Evolutionary conservation across 2,888 invertebrate genomes (phyloP).

Genomic region (Daptonema setosum): DNA sequence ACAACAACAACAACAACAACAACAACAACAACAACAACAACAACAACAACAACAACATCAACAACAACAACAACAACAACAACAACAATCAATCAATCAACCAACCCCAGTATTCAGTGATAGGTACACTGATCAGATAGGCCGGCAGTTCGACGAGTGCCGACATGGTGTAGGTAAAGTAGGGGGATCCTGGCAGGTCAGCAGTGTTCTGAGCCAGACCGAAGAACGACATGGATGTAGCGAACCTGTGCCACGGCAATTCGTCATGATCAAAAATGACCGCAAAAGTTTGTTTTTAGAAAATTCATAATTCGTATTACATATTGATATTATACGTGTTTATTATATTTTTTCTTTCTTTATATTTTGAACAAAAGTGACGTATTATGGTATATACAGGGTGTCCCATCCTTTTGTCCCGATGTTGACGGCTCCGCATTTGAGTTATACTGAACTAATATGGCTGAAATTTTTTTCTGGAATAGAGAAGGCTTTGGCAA

Average conservation of each 20-base stretch:
- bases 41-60: not conserved
- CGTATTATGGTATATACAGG: not conserved
- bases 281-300: no score
- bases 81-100: not conserved
- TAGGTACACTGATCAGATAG: slow-evolving; percentile 2
- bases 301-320: no score
- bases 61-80: not conserved
- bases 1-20: not conserved
- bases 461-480: no score
- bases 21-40: not conserved
- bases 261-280: no score
- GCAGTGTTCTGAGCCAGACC: slow-evolving; percentile 7
- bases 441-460: no score
- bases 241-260: slow-evolving; percentile 4
- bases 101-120: slow-evolving; percentile 5
- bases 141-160: slow-evolving; percentile 5
- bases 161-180: slow-evolving; percentile 8
- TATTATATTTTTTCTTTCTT: no score
- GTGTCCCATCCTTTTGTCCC: not conserved
- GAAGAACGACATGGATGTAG: slow-evolving; percentile 6
- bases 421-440: no score
- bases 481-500: no score
- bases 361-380: no score
- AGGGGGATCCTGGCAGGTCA: slow-evolving; percentile 7
- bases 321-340: no score